phyloP scores from a whole-genome alignment of 2,113 vertebrate species.

The Podilymbus podiceps region DNA sequence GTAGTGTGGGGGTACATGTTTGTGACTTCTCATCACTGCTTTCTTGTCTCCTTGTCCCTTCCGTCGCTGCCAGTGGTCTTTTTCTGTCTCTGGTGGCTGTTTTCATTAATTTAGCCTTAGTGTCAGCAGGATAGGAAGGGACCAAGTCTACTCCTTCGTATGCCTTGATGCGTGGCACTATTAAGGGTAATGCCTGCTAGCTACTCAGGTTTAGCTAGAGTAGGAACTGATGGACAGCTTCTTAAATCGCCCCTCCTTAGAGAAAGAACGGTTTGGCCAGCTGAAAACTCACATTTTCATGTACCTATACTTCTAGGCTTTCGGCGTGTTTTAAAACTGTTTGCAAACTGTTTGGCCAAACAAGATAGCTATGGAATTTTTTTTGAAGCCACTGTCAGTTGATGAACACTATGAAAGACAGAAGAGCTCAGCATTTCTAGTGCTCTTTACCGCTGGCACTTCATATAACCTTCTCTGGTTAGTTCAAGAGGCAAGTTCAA shows the following conservation, averaged over 20 bases:
- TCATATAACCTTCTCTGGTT: neutral
- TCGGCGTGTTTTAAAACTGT: neutral
- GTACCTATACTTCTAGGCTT: neutral
- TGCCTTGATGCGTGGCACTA: neutral
- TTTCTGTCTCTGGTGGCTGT: neutral
- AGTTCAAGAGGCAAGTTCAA: conserved; percentile 12
- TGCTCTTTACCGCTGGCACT: neutral
- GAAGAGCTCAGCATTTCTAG: neutral
- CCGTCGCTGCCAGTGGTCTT: neutral
- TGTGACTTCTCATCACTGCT: neutral
- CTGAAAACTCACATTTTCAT: neutral
- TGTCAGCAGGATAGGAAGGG: neutral
- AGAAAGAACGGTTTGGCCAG: neutral
- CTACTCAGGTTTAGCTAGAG: neutral
- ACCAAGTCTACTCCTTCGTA: neutral
- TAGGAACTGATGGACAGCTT: neutral
- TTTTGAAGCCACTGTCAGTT: neutral
- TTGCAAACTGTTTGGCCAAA: neutral
- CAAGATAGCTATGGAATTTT: neutral
- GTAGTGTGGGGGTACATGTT: neutral
- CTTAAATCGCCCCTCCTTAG: neutral
- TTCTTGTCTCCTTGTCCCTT: neutral
- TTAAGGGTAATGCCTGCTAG: neutral
- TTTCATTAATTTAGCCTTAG: neutral
- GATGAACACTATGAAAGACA: neutral